Conservation (phyloP, 2,888 invertebrate genomes). For the Mythimna lalbum region DNA sequence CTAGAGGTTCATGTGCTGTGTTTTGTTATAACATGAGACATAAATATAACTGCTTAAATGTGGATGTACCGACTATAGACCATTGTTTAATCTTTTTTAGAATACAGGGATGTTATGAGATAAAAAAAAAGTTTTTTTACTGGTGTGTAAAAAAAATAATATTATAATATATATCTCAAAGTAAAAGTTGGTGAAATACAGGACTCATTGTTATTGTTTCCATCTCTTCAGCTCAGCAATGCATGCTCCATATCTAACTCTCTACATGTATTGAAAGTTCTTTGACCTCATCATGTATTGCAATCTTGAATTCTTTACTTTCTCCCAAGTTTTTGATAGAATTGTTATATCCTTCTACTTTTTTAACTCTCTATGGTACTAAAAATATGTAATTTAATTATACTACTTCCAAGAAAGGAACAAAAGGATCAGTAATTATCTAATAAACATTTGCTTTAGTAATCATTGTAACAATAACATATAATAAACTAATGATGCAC, state of each 20-base stretch:
- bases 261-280: slow-evolving; percentile 12
- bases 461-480: slow-evolving; percentile 32
- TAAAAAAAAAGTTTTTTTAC: no score
- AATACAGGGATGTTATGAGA: no score
- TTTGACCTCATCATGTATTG: slow-evolving; percentile 8
- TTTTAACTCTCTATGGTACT: background rate
- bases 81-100: no score
- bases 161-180: no score
- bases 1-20: no score
- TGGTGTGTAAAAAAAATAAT: no score
- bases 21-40: background rate
- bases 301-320: slow-evolving; percentile 10
- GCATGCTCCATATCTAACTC: slow-evolving; percentile 1
- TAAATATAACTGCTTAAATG: background rate
- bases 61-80: background rate
- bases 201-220: background rate
- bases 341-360: background rate
- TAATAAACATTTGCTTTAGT: slow-evolving; percentile 13
- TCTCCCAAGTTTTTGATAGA: slow-evolving; percentile 1
- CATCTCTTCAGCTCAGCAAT: background rate
- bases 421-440: slow-evolving; percentile 1
- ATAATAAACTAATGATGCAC: slow-evolving; percentile 33
- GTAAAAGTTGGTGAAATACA: no score
- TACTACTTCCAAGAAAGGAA: background rate
- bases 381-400: slow-evolving; percentile 12